Evolutionary conservation across 2,797 vertebrate genomes (phyloP).

Genomic region (Setipinna tenuifilis): DNA sequence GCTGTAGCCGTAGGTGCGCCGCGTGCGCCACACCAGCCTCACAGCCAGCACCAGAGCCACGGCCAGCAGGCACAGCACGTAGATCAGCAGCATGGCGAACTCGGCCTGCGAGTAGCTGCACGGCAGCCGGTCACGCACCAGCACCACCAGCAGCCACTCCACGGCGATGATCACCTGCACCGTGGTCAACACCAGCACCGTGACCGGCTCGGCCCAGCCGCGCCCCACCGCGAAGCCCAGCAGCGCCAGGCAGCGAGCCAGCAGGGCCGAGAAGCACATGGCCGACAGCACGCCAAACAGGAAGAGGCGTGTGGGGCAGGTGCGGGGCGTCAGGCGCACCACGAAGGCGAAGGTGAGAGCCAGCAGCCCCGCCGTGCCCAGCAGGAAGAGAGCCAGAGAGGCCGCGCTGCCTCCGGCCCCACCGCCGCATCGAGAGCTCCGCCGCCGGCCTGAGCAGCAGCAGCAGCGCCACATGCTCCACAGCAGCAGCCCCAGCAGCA

Average conservation of each 20-base stretch:
- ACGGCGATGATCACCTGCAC: slow-evolving; percentile 87
- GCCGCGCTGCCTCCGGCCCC: slow-evolving; percentile 68
- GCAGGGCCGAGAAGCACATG: slow-evolving; percentile 86
- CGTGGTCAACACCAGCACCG: slow-evolving; percentile 69
- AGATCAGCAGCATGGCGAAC: slow-evolving; percentile 88
- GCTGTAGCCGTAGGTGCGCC: slow-evolving; percentile 69
- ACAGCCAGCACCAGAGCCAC: slow-evolving; percentile 71
- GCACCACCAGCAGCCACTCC: slow-evolving; percentile 79
- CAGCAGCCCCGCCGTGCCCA: slow-evolving; percentile 83
- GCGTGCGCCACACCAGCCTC: slow-evolving; percentile 75
- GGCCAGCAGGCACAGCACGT: slow-evolving; percentile 82
- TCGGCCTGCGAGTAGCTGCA: slow-evolving; percentile 69
- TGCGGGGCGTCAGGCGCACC: slow-evolving; percentile 73
- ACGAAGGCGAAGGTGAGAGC: slow-evolving; percentile 89
- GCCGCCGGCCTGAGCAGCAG: slow-evolving; percentile 50
- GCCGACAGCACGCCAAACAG: slow-evolving; percentile 87
- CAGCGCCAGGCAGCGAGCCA: slow-evolving; percentile 80
- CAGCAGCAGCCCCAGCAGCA: slow-evolving; percentile 74
- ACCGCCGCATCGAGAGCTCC: slow-evolving; percentile 62
- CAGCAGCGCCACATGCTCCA: slow-evolving; percentile 68
- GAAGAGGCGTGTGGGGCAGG: slow-evolving; percentile 86
- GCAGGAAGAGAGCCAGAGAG: slow-evolving; percentile 79
- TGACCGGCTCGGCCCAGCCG: slow-evolving; percentile 72
- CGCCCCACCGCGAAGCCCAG: slow-evolving; percentile 72
- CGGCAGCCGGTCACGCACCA: slow-evolving; percentile 63